Evolutionary conservation across 1,140 invertebrate species (phyloP), one percentile per base, ranked within the genome.

Genomic region (Triops longicaudatus): DNA sequence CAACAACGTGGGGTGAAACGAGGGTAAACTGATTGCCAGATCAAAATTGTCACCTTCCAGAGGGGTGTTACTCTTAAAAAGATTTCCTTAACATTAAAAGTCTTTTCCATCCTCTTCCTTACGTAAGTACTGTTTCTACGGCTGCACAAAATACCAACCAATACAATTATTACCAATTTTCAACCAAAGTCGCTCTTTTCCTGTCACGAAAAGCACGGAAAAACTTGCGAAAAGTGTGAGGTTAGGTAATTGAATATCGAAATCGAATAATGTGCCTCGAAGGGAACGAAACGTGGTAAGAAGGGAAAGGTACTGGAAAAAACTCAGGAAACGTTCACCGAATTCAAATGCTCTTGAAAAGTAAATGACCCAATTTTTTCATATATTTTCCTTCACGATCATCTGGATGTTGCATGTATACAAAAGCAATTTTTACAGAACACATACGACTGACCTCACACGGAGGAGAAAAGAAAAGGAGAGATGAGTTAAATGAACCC

Each of bases 401-500:
- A 37, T 37, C 31, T 7, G 7, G 31, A 7, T 37, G 7, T 7
- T 7, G 2, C 31, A 37, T 37, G 31, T 37, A 37, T 37, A 7
- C 2, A 63, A n/a, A 4, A 17, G 17, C 50, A 22, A 63, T 7
- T 78, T 78, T 71, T 41, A 50, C 42, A 78, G 31, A 43, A 22
- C 14, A 26, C 17, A 73, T 22, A 73, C 26, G 14, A 37, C 37
- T 73, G 28, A 17, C 17, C 28, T n/a, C 14, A 76, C 75, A 44
- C 6, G 27, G n/a, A 22, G 37, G 31, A 11, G 72, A 77, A 26
- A 43, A 26, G 43, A 73, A 73, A 1, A 26, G 26, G 22, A 22
- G 12, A 50, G n/a, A 44, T 14, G 7, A n/a, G 26, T 83, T 78
- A 85, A 37, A 79, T 77, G 84, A 91, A 93, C 14, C 91, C 88